Percentiles rank a stretch among this genome's conserved stretches.
phyloP scores from a whole-genome alignment of 2,888 invertebrate species.

The Gymnosoma rotundatum region DNA sequence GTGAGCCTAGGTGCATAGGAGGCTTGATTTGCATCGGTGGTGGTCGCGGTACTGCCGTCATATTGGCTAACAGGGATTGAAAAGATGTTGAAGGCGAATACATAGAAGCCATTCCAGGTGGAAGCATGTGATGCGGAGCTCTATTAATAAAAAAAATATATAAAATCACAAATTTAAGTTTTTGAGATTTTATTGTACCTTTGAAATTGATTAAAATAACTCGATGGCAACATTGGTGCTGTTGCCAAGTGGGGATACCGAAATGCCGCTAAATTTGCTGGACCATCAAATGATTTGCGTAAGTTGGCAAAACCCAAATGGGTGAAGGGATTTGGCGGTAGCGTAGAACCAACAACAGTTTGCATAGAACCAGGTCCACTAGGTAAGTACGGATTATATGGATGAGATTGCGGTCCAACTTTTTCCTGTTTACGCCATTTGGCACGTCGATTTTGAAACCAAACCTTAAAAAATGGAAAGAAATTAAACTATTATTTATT shows the following conservation, averaged over 20 bases:
- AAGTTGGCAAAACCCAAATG: constrained; percentile 88
- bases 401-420: constrained; percentile 94
- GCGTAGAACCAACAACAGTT: constrained; percentile 88
- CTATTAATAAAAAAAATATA: constrained; percentile 78
- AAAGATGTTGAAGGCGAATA: constrained; percentile 87
- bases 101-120: constrained; percentile 84
- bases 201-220: constrained; percentile 85
- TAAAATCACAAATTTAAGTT: background rate
- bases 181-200: constrained; percentile 76
- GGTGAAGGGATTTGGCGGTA: constrained; percentile 90
- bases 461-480: constrained; percentile 86
- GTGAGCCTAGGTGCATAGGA: constrained; percentile 77
- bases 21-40: constrained; percentile 73
- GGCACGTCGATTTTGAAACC: constrained; percentile 96
- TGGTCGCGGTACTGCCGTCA: constrained; percentile 84
- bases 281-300: constrained; percentile 87
- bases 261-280: constrained; percentile 87
- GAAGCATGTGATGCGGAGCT: constrained; percentile 85
- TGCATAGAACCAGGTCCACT: constrained; percentile 86
- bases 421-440: constrained; percentile 97
- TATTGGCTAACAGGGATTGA: constrained; percentile 88
- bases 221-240: constrained; percentile 84
- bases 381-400: constrained; percentile 92
- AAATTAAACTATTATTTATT: background rate
- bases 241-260: constrained; percentile 86